Percentiles rank a stretch among this genome's conserved stretches.
Conservation (phyloP, 1,140 invertebrate genomes). For the Mesaphorura yosii region DNA sequence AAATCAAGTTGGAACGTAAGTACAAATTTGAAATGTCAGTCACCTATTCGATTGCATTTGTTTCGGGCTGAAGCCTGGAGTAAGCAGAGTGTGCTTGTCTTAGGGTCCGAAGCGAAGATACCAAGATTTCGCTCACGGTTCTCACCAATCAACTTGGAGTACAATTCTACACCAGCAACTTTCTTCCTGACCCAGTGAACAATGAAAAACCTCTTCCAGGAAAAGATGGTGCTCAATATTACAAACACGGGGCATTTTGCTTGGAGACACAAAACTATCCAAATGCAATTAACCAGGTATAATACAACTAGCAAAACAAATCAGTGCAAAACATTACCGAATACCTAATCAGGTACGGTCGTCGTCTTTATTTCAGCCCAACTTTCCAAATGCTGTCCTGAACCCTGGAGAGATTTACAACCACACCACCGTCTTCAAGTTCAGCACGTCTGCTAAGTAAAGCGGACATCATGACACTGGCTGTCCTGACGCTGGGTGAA, state of each 20-base stretch:
- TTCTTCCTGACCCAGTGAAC: slow-evolving; percentile 45
- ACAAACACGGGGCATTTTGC: slow-evolving; percentile 69
- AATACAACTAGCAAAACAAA: no score
- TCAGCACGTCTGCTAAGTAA: no score
- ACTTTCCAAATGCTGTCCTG: slow-evolving; percentile 61
- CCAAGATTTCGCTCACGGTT: slow-evolving; percentile 61
- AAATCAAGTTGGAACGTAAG: background rate
- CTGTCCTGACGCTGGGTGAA: no score
- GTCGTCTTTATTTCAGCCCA: slow-evolving; percentile 48
- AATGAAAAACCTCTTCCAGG: slow-evolving; percentile 42
- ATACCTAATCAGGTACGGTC: no score
- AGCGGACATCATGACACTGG: no score
- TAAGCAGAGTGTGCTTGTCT: no score
- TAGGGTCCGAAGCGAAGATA: slow-evolving; percentile 46
- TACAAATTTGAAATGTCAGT: no score
- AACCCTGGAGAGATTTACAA: slow-evolving; percentile 59
- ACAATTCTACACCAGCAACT: slow-evolving; percentile 78
- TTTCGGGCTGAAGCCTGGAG: no score
- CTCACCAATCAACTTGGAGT: slow-evolving; percentile 76
- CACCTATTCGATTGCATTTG: no score
- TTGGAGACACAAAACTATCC: slow-evolving; percentile 88
- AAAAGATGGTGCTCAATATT: slow-evolving; percentile 56
- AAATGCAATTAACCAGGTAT: slow-evolving; percentile 75
- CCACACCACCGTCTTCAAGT: slow-evolving; percentile 33
- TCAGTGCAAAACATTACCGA: no score